These are phyloP conservation scores for Pediacus dermestoides DNA, from an alignment of 2,888 invertebrate species.

Conservation along the genomic window DNA sequence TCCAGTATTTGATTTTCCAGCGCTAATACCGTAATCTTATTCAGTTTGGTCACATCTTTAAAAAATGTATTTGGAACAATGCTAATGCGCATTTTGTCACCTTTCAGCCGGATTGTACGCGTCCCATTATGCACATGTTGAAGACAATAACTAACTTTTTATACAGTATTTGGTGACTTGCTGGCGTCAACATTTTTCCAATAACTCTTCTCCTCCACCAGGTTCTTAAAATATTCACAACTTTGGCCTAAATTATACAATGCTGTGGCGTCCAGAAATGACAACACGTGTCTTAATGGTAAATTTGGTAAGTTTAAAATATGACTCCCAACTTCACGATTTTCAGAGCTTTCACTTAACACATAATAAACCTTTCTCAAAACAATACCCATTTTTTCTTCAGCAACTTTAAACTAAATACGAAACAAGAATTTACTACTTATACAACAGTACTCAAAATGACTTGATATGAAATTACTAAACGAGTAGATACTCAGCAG, in stretches of 20 bases:
- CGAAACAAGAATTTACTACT: no score
- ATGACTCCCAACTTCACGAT: no score
- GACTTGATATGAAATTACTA: no score
- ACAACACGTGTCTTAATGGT: slow-evolving; percentile 37
- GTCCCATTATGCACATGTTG: slow-evolving; percentile 37
- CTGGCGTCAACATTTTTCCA: slow-evolving; percentile 42
- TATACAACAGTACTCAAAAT: no score
- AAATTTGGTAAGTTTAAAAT: slow-evolving; percentile 36
- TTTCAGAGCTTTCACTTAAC: no score
- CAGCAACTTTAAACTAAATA: no score
- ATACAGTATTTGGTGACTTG: slow-evolving; percentile 31
- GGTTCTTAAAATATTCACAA: slow-evolving; percentile 33
- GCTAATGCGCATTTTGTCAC: slow-evolving; percentile 14
- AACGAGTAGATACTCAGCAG: no score
- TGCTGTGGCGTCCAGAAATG: slow-evolving; percentile 39
- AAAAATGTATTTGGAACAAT: slow-evolving; percentile 25
- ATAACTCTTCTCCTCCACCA: slow-evolving; percentile 36
- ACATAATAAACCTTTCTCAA: no score
- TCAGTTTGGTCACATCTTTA: slow-evolving; percentile 17
- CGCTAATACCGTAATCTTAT: slow-evolving; percentile 39
- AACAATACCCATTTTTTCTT: no score
- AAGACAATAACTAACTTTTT: slow-evolving; percentile 37
- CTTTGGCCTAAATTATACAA: slow-evolving; percentile 40
- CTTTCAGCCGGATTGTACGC: slow-evolving; percentile 25
- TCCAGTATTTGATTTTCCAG: slow-evolving; percentile 42